A percentile compares a stretch with the other conserved stretches of the same genome.
These are phyloP conservation scores for Heliconius erato DNA, from an alignment of 2,888 invertebrate genomes.

Conservation along the genomic window DNA sequence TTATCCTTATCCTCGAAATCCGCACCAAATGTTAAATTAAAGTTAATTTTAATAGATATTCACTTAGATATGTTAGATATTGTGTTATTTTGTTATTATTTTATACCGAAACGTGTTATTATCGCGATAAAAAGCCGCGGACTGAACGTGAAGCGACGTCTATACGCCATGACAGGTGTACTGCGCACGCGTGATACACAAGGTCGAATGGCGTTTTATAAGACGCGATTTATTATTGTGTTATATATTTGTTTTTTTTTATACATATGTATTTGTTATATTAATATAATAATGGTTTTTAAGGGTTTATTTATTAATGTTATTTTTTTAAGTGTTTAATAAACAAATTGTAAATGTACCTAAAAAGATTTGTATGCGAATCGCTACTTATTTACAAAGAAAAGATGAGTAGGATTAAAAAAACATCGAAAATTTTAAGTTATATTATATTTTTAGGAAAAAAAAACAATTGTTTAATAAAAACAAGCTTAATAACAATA, in stretches of 20 bases:
- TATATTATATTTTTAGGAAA: not conserved
- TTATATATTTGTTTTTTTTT: not conserved
- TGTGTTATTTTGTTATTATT: constrained; percentile 38
- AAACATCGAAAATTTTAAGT: too few relatives aligned
- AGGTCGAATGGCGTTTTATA: constrained; percentile 64
- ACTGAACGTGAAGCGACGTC: constrained; percentile 59
- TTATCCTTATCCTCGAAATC: not conserved
- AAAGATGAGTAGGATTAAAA: not conserved
- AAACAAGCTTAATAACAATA: constrained; percentile 15
- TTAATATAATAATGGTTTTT: not conserved
- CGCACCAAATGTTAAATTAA: constrained; percentile 9
- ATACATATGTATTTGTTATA: not conserved
- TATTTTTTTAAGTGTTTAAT: not conserved
- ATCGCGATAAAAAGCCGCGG: constrained; percentile 68
- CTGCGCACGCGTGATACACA: constrained; percentile 71
- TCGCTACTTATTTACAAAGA: not conserved
- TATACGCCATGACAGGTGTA: constrained; percentile 61
- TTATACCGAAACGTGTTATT: constrained; percentile 37
- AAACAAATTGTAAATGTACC: not conserved
- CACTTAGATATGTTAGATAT: constrained; percentile 12
- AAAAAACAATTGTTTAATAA: not conserved
- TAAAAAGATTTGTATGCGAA: not conserved
- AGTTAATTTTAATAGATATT: constrained; percentile 28
- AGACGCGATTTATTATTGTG: constrained; percentile 20
- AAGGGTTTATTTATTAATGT: not conserved